These are phyloP conservation scores for Harpalus rubripes DNA, from an alignment of 2,888 invertebrate genomes.

Conservation along the genomic window DNA sequence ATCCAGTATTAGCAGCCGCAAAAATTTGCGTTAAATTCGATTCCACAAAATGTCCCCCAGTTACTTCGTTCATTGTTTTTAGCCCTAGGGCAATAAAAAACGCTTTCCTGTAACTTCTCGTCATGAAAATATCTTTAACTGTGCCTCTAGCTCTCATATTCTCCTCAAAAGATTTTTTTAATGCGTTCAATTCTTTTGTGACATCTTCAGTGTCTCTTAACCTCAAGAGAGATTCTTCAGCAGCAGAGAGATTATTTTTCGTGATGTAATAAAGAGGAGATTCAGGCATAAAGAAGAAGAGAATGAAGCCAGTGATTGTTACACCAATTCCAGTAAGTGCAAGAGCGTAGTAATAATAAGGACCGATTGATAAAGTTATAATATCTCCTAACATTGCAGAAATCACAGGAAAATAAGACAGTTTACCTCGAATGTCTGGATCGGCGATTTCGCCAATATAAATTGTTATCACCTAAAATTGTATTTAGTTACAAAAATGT, in stretches of 20 bases:
- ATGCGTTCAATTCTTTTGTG: constrained; percentile 75
- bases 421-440: constrained; percentile 78
- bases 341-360: constrained; percentile 74
- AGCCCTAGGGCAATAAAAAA: constrained; percentile 75
- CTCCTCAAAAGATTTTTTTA: constrained; percentile 73
- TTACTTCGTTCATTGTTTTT: constrained; percentile 81
- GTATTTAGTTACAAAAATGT: background rate
- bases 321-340: constrained; percentile 74
- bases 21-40: constrained; percentile 82
- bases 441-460: constrained; percentile 80
- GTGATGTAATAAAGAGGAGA: constrained; percentile 77
- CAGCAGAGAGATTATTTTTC: constrained; percentile 73
- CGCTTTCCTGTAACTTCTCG: constrained; percentile 61
- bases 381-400: constrained; percentile 75
- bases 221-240: constrained; percentile 71
- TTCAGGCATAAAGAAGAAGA: constrained; percentile 77
- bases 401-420: constrained; percentile 73
- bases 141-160: constrained; percentile 74
- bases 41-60: constrained; percentile 81
- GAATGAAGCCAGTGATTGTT: constrained; percentile 74
- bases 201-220: constrained; percentile 75
- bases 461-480: constrained; percentile 79
- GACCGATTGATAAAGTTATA: constrained; percentile 75
- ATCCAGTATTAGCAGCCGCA: constrained; percentile 78
- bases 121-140: constrained; percentile 73